phyloP scores from a whole-genome alignment of 2,888 invertebrate species.

The Hololepta plana region DNA sequence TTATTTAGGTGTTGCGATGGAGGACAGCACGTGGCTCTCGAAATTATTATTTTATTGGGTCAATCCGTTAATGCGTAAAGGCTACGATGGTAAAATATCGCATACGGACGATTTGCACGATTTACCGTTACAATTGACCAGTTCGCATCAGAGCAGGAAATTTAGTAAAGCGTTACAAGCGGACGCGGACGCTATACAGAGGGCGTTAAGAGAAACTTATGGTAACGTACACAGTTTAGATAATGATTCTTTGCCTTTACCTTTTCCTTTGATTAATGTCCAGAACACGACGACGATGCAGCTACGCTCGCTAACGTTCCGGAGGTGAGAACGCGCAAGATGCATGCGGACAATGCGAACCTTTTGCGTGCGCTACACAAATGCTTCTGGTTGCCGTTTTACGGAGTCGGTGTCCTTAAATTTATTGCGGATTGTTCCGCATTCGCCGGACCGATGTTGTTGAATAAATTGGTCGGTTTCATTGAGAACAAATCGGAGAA shows the following conservation, averaged over 20 bases:
- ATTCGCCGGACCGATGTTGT: constrained; percentile 77
- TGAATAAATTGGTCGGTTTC: constrained; percentile 65
- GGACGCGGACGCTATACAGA: constrained; percentile 28
- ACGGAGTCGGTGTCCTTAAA: constrained; percentile 66
- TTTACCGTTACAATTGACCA: constrained; percentile 47
- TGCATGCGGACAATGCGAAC: too few relatives aligned
- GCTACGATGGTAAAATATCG: constrained; percentile 48
- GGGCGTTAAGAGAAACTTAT: constrained; percentile 15
- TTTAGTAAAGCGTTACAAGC: constrained; percentile 38
- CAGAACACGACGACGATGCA: constrained; percentile 1
- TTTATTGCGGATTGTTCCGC: constrained; percentile 65
- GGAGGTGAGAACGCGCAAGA: too few relatives aligned
- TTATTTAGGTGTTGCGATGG: constrained; percentile 68
- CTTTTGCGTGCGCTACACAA: constrained; percentile 51
- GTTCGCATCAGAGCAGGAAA: constrained; percentile 38
- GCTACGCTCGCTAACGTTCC: too few relatives aligned
- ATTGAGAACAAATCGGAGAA: constrained; percentile 55
- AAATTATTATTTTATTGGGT: constrained; percentile 80
- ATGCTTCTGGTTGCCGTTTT: constrained; percentile 68
- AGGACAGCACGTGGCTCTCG: constrained; percentile 49
- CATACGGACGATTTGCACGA: constrained; percentile 70
- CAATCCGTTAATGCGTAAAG: constrained; percentile 65
- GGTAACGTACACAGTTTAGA: constrained; percentile 7
- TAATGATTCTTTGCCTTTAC: too few relatives aligned
- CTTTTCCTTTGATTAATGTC: too few relatives aligned